phyloP scores from a whole-genome alignment of 2,113 vertebrate species.

The Chaetodon auriga region DNA sequence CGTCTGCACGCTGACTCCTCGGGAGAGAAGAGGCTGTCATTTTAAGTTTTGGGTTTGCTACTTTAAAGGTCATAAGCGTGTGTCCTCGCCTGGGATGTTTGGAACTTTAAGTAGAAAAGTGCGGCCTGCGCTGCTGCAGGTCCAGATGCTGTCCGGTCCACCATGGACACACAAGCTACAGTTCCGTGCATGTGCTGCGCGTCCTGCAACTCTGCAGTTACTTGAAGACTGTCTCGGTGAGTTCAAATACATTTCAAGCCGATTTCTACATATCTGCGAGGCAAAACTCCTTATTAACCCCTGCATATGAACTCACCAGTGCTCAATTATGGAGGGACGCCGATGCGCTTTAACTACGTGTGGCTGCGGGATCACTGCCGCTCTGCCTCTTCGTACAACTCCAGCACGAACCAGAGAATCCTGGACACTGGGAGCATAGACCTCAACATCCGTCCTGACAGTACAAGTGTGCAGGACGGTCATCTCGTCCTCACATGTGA shows the following conservation, averaged over 20 bases:
- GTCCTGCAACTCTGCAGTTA: constrained; percentile 29
- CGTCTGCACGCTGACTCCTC: neutral
- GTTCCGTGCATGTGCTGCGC: neutral
- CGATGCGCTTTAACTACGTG: constrained; percentile 90
- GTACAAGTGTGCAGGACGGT: constrained; percentile 81
- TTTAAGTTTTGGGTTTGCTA: neutral
- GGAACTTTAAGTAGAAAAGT: constrained; percentile 5
- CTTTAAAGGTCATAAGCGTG: neutral
- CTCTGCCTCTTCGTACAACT: constrained; percentile 89
- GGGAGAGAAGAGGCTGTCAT: fast-evolving
- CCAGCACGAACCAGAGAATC: constrained; percentile 90
- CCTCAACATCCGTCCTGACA: constrained; percentile 87
- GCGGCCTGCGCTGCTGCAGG: neutral
- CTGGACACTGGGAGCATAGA: constrained; percentile 91
- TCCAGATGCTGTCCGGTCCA: neutral
- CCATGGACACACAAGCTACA: constrained; percentile 16
- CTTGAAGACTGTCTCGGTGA: constrained; percentile 76
- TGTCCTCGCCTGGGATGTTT: constrained; percentile 39
- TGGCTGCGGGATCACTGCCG: constrained; percentile 96
- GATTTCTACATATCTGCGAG: fast-evolving
- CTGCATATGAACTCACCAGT: constrained; percentile 74
- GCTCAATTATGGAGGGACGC: constrained; percentile 77
- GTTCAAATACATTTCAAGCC: neutral
- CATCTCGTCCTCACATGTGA: constrained; percentile 91
- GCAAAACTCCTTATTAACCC: fast-evolving